These are phyloP conservation scores for Alethe castanea DNA, from an alignment of 2,113 vertebrate species.

Conservation along the genomic window DNA sequence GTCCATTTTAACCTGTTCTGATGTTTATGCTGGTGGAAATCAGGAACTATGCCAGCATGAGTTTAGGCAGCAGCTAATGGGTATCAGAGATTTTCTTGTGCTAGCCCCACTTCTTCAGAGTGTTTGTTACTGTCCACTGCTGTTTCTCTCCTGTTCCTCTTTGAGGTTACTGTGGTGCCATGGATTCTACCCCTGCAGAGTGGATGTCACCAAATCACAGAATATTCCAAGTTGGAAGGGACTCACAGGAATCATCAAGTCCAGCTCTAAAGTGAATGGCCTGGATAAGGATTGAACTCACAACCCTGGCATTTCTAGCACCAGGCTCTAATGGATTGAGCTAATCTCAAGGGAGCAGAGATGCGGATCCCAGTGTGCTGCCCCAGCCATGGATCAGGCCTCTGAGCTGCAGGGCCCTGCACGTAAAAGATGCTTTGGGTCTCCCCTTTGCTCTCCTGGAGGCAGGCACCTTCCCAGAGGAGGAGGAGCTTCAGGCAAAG, in stretches of 20 bases:
- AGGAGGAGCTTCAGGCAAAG: neutral
- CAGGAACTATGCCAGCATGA: neutral
- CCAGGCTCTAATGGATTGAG: neutral
- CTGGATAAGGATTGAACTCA: neutral
- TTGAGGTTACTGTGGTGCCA: fast-evolving
- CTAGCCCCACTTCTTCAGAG: neutral
- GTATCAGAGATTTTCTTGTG: neutral
- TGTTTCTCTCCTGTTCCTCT: neutral
- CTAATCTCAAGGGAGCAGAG: neutral
- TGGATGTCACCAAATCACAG: neutral
- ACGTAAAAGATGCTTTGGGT: fast-evolving
- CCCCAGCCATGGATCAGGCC: neutral
- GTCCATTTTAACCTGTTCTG: neutral
- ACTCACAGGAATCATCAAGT: neutral
- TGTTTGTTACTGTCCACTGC: neutral
- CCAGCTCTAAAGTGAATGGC: neutral
- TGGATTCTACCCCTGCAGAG: fast-evolving
- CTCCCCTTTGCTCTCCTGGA: neutral
- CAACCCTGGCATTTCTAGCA: neutral
- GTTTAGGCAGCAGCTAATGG: neutral
- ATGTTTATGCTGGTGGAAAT: neutral
- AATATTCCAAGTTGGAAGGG: neutral
- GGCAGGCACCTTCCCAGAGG: neutral
- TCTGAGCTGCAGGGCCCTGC: fast-evolving
- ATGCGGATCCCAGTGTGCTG: neutral